Evolutionary conservation across 2,797 vertebrate genomes (phyloP).

Genomic region (Coregonus sp.): DNA sequence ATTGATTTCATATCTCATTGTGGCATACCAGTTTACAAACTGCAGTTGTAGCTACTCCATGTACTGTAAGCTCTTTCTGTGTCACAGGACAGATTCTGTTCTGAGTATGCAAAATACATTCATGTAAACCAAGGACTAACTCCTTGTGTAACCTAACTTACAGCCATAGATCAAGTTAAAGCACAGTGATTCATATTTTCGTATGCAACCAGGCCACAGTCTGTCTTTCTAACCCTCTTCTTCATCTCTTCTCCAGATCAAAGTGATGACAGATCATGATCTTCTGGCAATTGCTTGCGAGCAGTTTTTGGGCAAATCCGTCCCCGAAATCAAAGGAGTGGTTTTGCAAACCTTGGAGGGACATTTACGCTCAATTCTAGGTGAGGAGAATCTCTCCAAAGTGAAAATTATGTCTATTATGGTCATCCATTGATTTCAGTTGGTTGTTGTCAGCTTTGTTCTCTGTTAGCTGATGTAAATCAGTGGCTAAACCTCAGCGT

Average conservation of each 20-base stretch:
- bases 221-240: neutral
- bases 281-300: conserved; percentile 90
- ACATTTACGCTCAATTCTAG: conserved; percentile 92
- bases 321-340: conserved; percentile 88
- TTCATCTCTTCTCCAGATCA: conserved; percentile 76
- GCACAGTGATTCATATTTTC: neutral
- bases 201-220: neutral
- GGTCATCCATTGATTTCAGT: neutral
- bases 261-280: conserved; percentile 91
- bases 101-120: neutral
- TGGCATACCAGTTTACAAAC: neutral
- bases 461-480: neutral
- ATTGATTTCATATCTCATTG: neutral
- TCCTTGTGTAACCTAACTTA: neutral
- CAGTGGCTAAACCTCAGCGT: neutral
- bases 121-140: neutral
- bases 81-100: neutral
- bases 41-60: neutral
- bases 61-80: neutral
- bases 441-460: neutral
- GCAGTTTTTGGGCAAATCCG: conserved; percentile 91
- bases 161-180: neutral
- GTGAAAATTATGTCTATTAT: neutral
- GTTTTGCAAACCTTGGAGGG: conserved; percentile 92
- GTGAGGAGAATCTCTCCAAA: conserved; percentile 58